phyloP scores from a whole-genome alignment of 64 coral and sea anemone species.

The Pachyseris speciosa region DNA sequence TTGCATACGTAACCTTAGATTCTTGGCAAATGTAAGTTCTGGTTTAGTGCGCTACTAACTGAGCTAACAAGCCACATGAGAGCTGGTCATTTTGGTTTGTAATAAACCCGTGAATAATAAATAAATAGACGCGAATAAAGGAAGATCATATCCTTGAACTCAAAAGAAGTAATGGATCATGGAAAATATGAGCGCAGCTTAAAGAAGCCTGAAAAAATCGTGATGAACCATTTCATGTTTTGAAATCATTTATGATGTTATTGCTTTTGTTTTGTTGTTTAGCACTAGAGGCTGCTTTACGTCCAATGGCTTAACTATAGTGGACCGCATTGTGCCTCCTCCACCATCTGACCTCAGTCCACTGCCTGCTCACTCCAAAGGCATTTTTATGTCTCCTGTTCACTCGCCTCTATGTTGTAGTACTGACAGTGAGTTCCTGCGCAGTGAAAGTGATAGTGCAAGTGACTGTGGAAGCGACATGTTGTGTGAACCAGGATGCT shows the following conservation, averaged over 20 bases:
- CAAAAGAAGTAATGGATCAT: too few species aligned
- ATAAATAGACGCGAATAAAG: too few species aligned
- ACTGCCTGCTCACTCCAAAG: constrained; percentile 37
- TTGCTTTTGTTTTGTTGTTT: background rate
- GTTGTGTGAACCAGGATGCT: constrained; percentile 49
- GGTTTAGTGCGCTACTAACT: too few species aligned
- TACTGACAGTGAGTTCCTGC: constrained; percentile 31
- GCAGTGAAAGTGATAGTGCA: constrained; percentile 82
- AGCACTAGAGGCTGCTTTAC: constrained; percentile 58
- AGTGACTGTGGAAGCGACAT: constrained; percentile 91
- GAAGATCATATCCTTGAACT: too few species aligned
- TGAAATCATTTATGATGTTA: background rate
- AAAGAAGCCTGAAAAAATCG: too few species aligned
- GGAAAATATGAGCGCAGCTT: too few species aligned
- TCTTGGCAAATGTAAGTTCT: too few species aligned
- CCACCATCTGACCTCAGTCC: background rate
- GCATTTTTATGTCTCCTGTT: constrained; percentile 37
- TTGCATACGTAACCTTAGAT: too few species aligned
- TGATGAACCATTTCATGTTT: background rate
- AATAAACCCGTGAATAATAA: too few species aligned
- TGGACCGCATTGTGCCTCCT: constrained; percentile 44
- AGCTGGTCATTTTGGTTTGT: too few species aligned
- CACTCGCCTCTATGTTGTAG: background rate
- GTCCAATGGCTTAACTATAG: constrained; percentile 41
- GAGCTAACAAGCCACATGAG: too few species aligned